Evolutionary conservation across 2,888 invertebrate species (phyloP).

Genomic region (Electrophaes corylata): DNA sequence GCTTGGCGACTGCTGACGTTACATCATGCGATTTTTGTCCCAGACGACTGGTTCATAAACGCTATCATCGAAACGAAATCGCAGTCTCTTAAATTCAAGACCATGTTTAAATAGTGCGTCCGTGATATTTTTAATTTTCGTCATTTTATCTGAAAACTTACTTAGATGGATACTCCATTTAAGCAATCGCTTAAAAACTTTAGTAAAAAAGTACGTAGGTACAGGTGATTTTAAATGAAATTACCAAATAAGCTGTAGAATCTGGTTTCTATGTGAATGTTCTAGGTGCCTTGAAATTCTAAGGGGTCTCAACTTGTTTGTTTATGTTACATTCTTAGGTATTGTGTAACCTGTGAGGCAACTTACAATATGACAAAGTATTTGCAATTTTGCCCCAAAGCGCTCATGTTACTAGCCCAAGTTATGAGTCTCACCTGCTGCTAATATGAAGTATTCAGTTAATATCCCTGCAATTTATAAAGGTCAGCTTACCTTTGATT

Average conservation of each 20-base stretch:
- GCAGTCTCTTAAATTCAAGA: no score
- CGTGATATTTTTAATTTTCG: no score
- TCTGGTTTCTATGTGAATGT: conserved; percentile 14
- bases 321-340: conserved; percentile 70
- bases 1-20: no score
- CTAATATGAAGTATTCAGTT: conserved; percentile 58
- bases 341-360: conserved; percentile 56
- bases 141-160: no score
- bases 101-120: no score
- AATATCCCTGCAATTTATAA: conserved; percentile 37
- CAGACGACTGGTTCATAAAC: no score
- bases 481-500: conserved; percentile 29
- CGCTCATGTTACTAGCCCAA: conserved; percentile 53
- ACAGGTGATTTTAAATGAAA: background rate
- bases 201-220: no score
- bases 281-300: conserved; percentile 68
- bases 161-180: no score
- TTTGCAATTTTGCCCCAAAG: conserved; percentile 60
- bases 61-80: no score
- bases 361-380: conserved; percentile 57
- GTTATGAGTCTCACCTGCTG: conserved; percentile 65
- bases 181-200: no score
- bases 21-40: no score
- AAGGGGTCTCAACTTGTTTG: conserved; percentile 71
- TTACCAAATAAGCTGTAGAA: background rate